Conservation (phyloP, 2,888 invertebrate genomes). For the Seira sanloemensis region DNA sequence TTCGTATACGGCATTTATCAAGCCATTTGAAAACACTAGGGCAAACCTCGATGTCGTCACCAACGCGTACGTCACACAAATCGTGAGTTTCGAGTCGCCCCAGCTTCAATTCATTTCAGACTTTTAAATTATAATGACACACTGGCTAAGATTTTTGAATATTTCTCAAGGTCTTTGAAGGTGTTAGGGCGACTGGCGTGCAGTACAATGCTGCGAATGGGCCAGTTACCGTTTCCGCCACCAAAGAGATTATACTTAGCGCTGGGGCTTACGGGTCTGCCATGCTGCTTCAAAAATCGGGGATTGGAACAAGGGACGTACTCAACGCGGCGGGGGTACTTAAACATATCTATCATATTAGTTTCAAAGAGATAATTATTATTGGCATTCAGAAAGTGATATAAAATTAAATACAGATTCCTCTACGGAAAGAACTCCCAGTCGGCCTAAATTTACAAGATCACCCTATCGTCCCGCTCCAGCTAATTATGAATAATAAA, state of each 20-base stretch:
- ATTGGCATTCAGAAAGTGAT: too few species aligned
- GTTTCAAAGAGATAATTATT: too few species aligned
- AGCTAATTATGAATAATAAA: slow-evolving; percentile 39
- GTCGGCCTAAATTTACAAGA: slow-evolving; percentile 60
- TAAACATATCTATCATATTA: too few species aligned
- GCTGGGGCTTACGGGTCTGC: slow-evolving; percentile 57
- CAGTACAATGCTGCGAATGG: slow-evolving; percentile 16
- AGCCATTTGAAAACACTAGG: slow-evolving; percentile 29
- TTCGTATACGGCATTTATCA: slow-evolving; percentile 46
- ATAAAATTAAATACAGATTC: slow-evolving; percentile 44
- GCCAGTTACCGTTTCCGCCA: slow-evolving; percentile 22
- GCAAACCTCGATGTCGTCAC: slow-evolving; percentile 51
- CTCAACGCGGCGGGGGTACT: slow-evolving; percentile 9
- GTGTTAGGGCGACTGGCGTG: slow-evolving; percentile 43
- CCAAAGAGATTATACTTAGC: slow-evolving; percentile 56
- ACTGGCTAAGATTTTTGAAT: too few species aligned
- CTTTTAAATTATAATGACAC: not conserved
- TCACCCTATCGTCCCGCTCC: slow-evolving; percentile 45
- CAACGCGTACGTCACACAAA: slow-evolving; percentile 47
- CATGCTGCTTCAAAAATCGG: slow-evolving; percentile 17
- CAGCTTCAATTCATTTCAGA: not conserved
- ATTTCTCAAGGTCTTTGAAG: not conserved
- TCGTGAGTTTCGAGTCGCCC: slow-evolving; percentile 13
- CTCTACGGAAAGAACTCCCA: slow-evolving; percentile 44
- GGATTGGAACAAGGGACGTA: slow-evolving; percentile 18